These are phyloP conservation scores for Colossoma macropomum DNA, from an alignment of 2,113 vertebrate species.

Conservation along the genomic window DNA sequence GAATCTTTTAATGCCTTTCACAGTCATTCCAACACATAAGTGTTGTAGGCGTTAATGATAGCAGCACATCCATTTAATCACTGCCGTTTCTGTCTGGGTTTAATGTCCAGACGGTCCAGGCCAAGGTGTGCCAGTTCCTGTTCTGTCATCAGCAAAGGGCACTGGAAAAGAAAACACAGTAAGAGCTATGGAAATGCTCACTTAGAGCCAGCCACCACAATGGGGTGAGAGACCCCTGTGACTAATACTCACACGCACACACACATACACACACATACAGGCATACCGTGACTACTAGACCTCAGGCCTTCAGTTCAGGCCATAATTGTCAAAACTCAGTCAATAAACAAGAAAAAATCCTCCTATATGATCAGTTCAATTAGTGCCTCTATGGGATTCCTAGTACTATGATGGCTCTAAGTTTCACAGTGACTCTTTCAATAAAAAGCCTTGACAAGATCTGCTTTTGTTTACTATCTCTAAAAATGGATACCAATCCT, in stretches of 20 bases:
- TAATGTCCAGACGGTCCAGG: constrained; percentile 12
- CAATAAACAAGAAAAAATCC: too few relatives aligned
- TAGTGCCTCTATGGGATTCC: too few relatives aligned
- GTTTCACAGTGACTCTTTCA: too few relatives aligned
- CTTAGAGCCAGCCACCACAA: constrained; percentile 24
- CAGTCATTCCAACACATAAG: neutral
- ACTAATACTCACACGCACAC: constrained; percentile 12
- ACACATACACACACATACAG: constrained; percentile 16
- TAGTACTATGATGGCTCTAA: too few relatives aligned
- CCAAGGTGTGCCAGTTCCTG: constrained; percentile 57
- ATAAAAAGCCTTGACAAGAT: too few relatives aligned
- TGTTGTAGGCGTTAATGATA: neutral
- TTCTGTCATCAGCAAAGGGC: constrained; percentile 42
- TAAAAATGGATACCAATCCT: too few relatives aligned
- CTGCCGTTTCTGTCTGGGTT: neutral
- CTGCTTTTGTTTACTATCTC: too few relatives aligned
- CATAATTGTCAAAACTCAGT: too few relatives aligned
- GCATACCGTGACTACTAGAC: neutral
- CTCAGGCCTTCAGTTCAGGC: too few relatives aligned
- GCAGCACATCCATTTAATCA: neutral
- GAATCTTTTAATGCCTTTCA: neutral
- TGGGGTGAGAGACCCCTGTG: neutral
- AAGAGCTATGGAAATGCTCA: constrained; percentile 38
- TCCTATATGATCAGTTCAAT: too few relatives aligned
- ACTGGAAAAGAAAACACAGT: constrained; percentile 55